A percentile compares a stretch with the other conserved stretches of the same genome.
These are phyloP conservation scores for Gonocerus acuteangulatus DNA, from an alignment of 2,888 invertebrate species.

Conservation along the genomic window DNA sequence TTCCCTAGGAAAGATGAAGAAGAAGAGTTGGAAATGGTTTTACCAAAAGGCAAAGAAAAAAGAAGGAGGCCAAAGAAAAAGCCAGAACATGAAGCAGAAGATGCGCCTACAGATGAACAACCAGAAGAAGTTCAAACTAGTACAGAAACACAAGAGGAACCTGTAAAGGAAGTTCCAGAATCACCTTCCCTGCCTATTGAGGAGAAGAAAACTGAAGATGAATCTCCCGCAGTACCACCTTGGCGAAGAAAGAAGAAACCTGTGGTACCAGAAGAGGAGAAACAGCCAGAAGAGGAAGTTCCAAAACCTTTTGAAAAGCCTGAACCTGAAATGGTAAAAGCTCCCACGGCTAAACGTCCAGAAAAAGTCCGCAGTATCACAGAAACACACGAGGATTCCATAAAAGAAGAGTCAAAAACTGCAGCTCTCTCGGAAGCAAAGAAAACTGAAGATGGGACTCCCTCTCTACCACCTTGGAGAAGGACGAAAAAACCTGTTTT, in stretches of 20 bases:
- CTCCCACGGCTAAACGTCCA: background rate
- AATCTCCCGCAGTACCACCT: conserved; percentile 34
- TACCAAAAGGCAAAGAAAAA: conserved; percentile 38
- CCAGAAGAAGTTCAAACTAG: background rate
- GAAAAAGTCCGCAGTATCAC: background rate
- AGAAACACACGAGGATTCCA: background rate
- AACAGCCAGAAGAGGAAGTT: conserved; percentile 34
- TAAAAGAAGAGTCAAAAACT: no score
- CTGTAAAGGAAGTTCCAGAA: conserved; percentile 1
- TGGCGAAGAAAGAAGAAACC: conserved; percentile 29
- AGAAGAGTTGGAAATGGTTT: conserved; percentile 34
- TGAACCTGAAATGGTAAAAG: conserved; percentile 10
- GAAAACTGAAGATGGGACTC: conserved; percentile 28
- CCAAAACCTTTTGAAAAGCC: conserved; percentile 1
- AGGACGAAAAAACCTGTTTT: conserved; percentile 33
- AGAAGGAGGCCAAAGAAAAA: conserved; percentile 22
- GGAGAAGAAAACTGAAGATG: conserved; percentile 39
- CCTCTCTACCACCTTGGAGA: conserved; percentile 19
- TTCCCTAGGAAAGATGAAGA: conserved; percentile 40
- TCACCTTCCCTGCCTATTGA: conserved; percentile 28
- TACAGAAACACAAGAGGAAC: background rate
- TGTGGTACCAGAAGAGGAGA: background rate
- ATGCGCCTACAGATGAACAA: background rate
- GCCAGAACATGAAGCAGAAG: conserved; percentile 13
- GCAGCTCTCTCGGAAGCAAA: conserved; percentile 26